These are phyloP conservation scores for Ctenodactylus gundi DNA, from an alignment of 2,113 vertebrate species.

Conservation along the genomic window DNA sequence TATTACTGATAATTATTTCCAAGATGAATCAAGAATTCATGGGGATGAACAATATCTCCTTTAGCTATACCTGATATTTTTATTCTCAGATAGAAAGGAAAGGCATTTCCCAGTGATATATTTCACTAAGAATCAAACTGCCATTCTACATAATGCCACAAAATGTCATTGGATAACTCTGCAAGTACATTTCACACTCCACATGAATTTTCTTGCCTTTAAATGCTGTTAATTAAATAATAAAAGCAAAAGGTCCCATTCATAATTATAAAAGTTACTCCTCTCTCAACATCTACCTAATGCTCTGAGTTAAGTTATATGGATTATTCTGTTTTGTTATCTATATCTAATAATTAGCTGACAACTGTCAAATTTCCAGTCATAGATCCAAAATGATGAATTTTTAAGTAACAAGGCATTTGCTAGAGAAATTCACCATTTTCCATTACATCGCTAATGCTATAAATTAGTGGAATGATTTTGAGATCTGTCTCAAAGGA, in stretches of 20 bases:
- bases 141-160: conserved; percentile 64
- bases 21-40: conserved; percentile 27
- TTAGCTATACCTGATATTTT: conserved; percentile 47
- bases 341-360: conserved; percentile 27
- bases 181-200: conserved; percentile 48
- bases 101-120: conserved; percentile 56
- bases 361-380: conserved; percentile 32
- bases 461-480: neutral
- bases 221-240: conserved; percentile 67
- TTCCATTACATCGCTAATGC: neutral
- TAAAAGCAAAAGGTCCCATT: conserved; percentile 50
- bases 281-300: conserved; percentile 29
- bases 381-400: conserved; percentile 52
- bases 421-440: conserved; percentile 46
- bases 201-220: conserved; percentile 63
- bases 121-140: conserved; percentile 63
- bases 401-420: conserved; percentile 38
- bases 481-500: neutral
- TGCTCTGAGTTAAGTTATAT: conserved; percentile 3
- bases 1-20: conserved; percentile 8
- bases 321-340: conserved; percentile 3
- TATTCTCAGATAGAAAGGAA: conserved; percentile 50
- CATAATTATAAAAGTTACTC: conserved; percentile 51
- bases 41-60: conserved; percentile 46
- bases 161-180: conserved; percentile 68